Conservation (phyloP, 2,888 invertebrate genomes). For the Acronicta leporina region DNA sequence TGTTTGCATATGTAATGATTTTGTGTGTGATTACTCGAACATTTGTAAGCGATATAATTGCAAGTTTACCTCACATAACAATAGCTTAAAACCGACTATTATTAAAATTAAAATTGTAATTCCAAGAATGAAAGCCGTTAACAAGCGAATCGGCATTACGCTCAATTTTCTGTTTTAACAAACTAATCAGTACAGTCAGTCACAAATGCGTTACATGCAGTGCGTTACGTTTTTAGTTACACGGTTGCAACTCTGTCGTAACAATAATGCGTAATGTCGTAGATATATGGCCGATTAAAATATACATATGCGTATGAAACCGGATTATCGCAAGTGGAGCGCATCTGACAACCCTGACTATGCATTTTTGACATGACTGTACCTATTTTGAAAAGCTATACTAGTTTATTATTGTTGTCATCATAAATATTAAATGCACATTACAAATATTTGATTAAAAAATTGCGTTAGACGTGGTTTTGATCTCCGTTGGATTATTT, state of each 20-base stretch:
- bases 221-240: slow-evolving; percentile 56
- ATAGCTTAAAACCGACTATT: slow-evolving; percentile 30
- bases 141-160: slow-evolving; percentile 53
- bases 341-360: slow-evolving; percentile 53
- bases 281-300: slow-evolving; percentile 67
- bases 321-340: slow-evolving; percentile 62
- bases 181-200: slow-evolving; percentile 51
- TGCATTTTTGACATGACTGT: slow-evolving; percentile 36
- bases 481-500: not conserved
- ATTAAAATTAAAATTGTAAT: slow-evolving; percentile 48
- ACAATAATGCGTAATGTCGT: slow-evolving; percentile 69
- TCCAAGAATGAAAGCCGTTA: slow-evolving; percentile 51
- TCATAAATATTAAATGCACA: slow-evolving; percentile 6
- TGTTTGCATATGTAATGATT: slow-evolving; percentile 13
- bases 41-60: slow-evolving; percentile 12
- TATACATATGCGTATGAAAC: slow-evolving; percentile 63
- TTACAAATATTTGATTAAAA: not conserved
- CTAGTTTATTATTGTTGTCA: slow-evolving; percentile 18
- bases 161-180: slow-evolving; percentile 50
- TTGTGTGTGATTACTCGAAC: slow-evolving; percentile 17
- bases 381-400: slow-evolving; percentile 34
- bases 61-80: slow-evolving; percentile 29
- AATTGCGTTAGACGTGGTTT: not conserved
- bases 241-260: slow-evolving; percentile 60
- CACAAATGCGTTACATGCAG: slow-evolving; percentile 45